These are phyloP conservation scores for Schizopygopsis malacanthus DNA, from an alignment of 2,797 vertebrate genomes.

Conservation along the genomic window DNA sequence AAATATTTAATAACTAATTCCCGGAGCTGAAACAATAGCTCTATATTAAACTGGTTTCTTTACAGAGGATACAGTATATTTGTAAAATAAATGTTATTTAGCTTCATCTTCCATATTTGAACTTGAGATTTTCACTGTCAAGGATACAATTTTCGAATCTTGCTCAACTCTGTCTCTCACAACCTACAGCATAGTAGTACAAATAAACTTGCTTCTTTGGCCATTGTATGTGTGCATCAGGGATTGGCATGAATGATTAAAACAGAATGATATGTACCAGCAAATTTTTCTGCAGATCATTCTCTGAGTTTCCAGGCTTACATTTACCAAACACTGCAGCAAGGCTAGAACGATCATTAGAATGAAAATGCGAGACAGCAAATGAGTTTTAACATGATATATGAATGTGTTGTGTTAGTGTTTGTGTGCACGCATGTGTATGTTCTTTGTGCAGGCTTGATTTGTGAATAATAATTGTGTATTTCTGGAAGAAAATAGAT, in stretches of 20 bases:
- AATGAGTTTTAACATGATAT: conserved; percentile 31
- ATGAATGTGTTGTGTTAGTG: conserved; percentile 31
- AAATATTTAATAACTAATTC: too few relatives aligned
- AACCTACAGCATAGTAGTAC: not conserved
- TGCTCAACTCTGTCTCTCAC: not conserved
- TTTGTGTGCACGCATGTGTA: not conserved
- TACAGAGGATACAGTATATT: too few relatives aligned
- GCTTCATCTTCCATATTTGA: too few relatives aligned
- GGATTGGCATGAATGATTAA: conserved; percentile 4
- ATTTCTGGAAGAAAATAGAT: conserved; percentile 20
- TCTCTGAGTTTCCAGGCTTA: not conserved
- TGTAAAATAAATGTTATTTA: too few relatives aligned
- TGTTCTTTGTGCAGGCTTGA: not conserved
- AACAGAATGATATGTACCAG: not conserved
- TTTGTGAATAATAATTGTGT: conserved; percentile 2
- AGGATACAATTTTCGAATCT: not conserved
- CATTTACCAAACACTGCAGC: conserved; percentile 1
- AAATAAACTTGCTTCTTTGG: not conserved
- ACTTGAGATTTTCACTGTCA: not conserved
- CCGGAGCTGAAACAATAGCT: too few relatives aligned
- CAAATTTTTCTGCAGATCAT: not conserved
- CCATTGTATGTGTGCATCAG: not conserved
- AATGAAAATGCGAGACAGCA: conserved; percentile 18
- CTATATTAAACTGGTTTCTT: too few relatives aligned
- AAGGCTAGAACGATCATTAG: conserved; percentile 22